Base-by-base conservation (phyloP, 2,797 vertebrate species). In the Sebastes nivosus region DNA sequence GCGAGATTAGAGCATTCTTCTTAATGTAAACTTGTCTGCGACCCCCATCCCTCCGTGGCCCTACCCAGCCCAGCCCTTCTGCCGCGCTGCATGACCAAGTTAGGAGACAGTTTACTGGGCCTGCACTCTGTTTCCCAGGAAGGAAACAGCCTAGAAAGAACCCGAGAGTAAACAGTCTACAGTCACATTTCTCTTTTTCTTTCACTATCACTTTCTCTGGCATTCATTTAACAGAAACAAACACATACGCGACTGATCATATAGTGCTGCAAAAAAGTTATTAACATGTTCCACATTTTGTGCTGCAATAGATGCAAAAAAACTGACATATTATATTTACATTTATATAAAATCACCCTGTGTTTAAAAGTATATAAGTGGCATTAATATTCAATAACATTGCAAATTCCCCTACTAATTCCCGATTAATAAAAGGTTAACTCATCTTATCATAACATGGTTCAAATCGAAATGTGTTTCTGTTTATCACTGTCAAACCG, bases 51-150 rank as follows among this genome's bases (percentile, higher is more conserved):
- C 79, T 60, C 78, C 29, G 50, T 10, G 83, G 80, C 75, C 89
- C 82, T n/a, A 57, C 88, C 61, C 83, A 78, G 90, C 80, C 84
- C 75, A 75, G 84, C 80, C 91, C 89, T 88, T 85, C 92, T 92
- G 91, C 89, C 79, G 91, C 10, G 57, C 87, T 58, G 69, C 83
- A 95, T 97, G 96, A 91, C 96, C 97, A 97, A 96, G 94, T 97
- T 97, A 97, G 97, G 97, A 96, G 94, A 96, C 94, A 88, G 91
- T 95, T 91, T 83, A 87, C 75, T 69, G 87, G 67, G 82, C 16
- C 79, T 95, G 95, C 92, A 18, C 79, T 93, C 69, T 75, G 70
- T 81, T 87, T 90, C 90, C 86, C 79, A 86, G 80, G 72, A 92
- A 86, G 90, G 89, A 91, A 88, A 85, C 77, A 27, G 70, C 22